Evolutionary conservation across 2,797 vertebrate species (phyloP), one percentile per base, ranked within the genome.

Genomic region (Molossus molossus): DNA sequence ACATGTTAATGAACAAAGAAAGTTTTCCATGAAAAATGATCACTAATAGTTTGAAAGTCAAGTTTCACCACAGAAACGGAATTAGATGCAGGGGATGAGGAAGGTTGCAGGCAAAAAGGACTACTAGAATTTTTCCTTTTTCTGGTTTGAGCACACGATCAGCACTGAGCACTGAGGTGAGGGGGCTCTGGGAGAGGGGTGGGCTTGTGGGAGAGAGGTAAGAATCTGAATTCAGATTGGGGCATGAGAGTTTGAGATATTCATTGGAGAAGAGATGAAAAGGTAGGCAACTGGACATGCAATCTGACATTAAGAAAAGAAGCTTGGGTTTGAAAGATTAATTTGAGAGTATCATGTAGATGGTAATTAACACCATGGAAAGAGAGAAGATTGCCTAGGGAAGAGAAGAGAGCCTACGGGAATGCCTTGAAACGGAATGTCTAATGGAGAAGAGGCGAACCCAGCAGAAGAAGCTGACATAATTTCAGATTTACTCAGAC

Each of bases 41-140:
- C 10, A 37, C 85, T 58, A 27, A 57, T 33, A 79, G 27, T 82
- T 88, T 79, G 6, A 89, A 82, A 79, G 65, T 76, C 21, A 88
- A 82, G 37, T 93, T 88, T 91, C 5, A 94, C 15, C n/a, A 11
- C 6, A 90, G 62, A 92, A 96, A 84, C 27, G 55, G 77, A 92
- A 69, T 23, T 90, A n/a, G 23, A 45, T 50, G 4, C 33, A 5
- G 20, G 23, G 45, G 27, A 37, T 72, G 55, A 45, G 25, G 76
- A 89, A 72, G 10, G 50, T 0, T 58, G 73, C 15, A 80, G 33
- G 58, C 29, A 17, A 76, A 86, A 83, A 64, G 72, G 29, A 83
- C 70, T 25, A 4, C 29, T 55, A 29, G 23, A 53, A 2, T 27
- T 70, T 89, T 18, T n/a, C 58, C 48, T 91, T 88, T 64, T 50